Evolutionary conservation across 2,797 vertebrate genomes (phyloP), one percentile per base, ranked within the genome.

Genomic region (Pangasius larnaudii): DNA sequence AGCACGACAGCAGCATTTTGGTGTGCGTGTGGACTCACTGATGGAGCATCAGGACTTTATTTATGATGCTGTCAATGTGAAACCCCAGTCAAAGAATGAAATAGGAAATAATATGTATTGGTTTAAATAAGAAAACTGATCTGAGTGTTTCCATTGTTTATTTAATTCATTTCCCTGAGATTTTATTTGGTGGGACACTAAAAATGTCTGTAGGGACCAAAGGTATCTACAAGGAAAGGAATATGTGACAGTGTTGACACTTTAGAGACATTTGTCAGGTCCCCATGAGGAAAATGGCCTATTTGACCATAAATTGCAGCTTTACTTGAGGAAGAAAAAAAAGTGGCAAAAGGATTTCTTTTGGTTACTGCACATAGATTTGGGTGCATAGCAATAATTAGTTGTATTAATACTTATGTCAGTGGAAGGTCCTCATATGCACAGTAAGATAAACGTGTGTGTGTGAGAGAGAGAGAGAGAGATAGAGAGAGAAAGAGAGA

Each of bases 401-500:
- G 18, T 36, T 80, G 9, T 5, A 58, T 39, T 58, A 14, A 19
- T 33, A 53, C 2, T 53, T 56, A 59, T 58, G 27, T 16, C 46
- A 51, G 10, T 56, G 30, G 30, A 39, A 24, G 30, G 18, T 56
- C 39, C 9, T 46, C 16, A 22, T 19, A 14, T 39, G 69, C 22
- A 19, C 10, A 42, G 36, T 22, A 10, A 72, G 33, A 72, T 39
- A 49, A 13, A 1, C 42, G 36, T 81, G 36, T 81, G 33, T 39
- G 78, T 59, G 53, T 39, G 53, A 46, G 42, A n/a, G 75, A 53
- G 75, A 77, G 42, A 77, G 74, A 11, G 71, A 46, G 42, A n/a
- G 75, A 53, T 49, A 77, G 42, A 77, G 74, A 53, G 46, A 78
- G 30, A 59, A 3, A 59, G n/a, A 80, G 77, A 22, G 78, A 79